Evolutionary conservation across 2,888 invertebrate genomes (phyloP).

Genomic region (Limnephilus marmoratus): DNA sequence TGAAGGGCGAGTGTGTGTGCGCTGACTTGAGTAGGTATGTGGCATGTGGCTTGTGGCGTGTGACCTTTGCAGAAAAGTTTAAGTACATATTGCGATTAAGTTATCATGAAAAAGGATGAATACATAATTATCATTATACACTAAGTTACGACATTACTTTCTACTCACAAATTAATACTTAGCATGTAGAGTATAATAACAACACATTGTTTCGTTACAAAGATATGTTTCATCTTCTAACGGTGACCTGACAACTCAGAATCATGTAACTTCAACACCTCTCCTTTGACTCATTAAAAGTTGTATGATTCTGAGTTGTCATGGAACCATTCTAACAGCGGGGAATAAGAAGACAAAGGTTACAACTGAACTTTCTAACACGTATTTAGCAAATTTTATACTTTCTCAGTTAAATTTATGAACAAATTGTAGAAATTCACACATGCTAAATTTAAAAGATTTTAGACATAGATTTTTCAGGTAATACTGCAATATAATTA

Average conservation of each 20-base stretch:
- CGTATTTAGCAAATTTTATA: not conserved
- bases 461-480: not conserved
- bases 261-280: too few relatives aligned
- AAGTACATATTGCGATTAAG: not conserved
- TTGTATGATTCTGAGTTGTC: too few relatives aligned
- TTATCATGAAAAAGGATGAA: not conserved
- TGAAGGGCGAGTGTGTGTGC: not conserved
- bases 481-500: not conserved
- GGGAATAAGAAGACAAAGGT: not conserved
- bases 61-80: not conserved
- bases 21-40: not conserved
- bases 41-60: not conserved
- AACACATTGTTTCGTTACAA: slow-evolving; percentile 17
- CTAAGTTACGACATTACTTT: slow-evolving; percentile 26
- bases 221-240: slow-evolving; percentile 26
- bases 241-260: not conserved
- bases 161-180: slow-evolving; percentile 48
- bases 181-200: not conserved
- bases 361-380: not conserved
- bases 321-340: not conserved
- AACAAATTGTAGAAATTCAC: not conserved
- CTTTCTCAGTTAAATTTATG: not conserved
- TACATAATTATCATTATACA: slow-evolving; percentile 27
- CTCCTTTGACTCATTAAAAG: too few relatives aligned
- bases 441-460: not conserved